These are phyloP conservation scores for Garra rufa DNA, from an alignment of 2,113 vertebrate genomes.

Conservation along the genomic window DNA sequence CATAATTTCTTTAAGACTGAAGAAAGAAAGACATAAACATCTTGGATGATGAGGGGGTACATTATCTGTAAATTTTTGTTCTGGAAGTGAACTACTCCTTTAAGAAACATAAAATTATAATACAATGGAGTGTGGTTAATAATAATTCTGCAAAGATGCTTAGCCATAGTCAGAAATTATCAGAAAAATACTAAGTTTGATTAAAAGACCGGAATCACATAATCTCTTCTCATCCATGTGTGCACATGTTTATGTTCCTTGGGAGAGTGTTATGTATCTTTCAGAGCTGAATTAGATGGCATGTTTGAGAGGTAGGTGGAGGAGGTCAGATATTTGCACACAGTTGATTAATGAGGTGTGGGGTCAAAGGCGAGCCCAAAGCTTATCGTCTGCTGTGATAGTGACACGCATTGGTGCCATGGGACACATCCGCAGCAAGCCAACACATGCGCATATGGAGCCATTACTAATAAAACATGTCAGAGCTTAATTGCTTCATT, in stretches of 20 bases:
- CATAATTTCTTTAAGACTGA: too few species aligned
- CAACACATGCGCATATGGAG: constrained; percentile 18
- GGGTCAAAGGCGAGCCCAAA: constrained; percentile 26
- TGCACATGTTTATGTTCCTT: neutral
- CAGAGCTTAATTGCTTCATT: constrained; percentile 29
- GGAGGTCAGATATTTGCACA: constrained; percentile 9
- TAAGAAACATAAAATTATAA: too few species aligned
- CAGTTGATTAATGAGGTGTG: constrained; percentile 49
- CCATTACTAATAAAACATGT: constrained; percentile 40
- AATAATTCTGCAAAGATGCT: too few species aligned
- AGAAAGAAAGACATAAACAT: too few species aligned
- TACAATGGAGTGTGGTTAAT: neutral
- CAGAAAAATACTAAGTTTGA: neutral
- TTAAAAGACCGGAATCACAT: neutral
- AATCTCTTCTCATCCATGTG: neutral
- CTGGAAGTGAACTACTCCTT: too few species aligned
- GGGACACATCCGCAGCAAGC: constrained; percentile 4
- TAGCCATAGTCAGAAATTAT: too few species aligned
- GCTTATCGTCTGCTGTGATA: constrained; percentile 44
- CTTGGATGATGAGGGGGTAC: too few species aligned
- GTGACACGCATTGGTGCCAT: constrained; percentile 28
- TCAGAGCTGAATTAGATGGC: constrained; percentile 14
- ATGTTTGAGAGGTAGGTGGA: constrained; percentile 11
- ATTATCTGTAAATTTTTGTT: too few species aligned
- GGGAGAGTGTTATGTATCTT: neutral